These are phyloP conservation scores for Myopa testacea DNA, from an alignment of 2,888 invertebrate species.

Conservation along the genomic window DNA sequence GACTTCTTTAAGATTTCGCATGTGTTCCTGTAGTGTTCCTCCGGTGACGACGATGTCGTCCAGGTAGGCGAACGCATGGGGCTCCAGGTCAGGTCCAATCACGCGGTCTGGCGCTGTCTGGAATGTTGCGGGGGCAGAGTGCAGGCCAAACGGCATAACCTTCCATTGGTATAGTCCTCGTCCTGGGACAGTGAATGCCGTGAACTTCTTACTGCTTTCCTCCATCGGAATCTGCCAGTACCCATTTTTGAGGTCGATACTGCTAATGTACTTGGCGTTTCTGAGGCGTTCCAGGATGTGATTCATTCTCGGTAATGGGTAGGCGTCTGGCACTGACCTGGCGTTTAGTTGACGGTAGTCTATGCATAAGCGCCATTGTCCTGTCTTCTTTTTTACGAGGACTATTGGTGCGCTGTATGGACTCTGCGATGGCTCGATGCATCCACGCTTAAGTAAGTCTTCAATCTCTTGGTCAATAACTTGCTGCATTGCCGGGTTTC, in stretches of 20 bases:
- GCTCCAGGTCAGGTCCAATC: constrained; percentile 19
- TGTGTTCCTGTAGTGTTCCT: constrained; percentile 1
- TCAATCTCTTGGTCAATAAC: constrained; percentile 6
- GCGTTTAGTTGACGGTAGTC: constrained; percentile 9
- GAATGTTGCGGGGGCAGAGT: constrained; percentile 21
- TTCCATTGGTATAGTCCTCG: background rate
- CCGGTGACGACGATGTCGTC: constrained; percentile 19
- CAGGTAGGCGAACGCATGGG: constrained; percentile 17
- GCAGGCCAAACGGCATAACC: constrained; percentile 26
- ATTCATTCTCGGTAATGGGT: background rate
- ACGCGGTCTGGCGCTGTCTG: background rate
- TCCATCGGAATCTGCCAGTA: too few relatives aligned
- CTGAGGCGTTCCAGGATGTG: background rate
- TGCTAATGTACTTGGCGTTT: too few relatives aligned
- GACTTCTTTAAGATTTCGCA: background rate
- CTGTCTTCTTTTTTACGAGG: constrained; percentile 4
- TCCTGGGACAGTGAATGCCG: too few relatives aligned
- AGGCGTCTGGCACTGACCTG: background rate
- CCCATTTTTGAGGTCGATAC: too few relatives aligned
- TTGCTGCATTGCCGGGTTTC: background rate
- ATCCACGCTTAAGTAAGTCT: background rate
- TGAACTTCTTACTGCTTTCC: too few relatives aligned
- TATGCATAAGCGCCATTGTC: background rate
- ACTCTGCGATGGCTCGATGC: constrained; percentile 5
- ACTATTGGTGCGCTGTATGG: constrained; percentile 14